Base-by-base conservation (phyloP, 2,113 vertebrate genomes). In the Pluvianellus socialis region DNA sequence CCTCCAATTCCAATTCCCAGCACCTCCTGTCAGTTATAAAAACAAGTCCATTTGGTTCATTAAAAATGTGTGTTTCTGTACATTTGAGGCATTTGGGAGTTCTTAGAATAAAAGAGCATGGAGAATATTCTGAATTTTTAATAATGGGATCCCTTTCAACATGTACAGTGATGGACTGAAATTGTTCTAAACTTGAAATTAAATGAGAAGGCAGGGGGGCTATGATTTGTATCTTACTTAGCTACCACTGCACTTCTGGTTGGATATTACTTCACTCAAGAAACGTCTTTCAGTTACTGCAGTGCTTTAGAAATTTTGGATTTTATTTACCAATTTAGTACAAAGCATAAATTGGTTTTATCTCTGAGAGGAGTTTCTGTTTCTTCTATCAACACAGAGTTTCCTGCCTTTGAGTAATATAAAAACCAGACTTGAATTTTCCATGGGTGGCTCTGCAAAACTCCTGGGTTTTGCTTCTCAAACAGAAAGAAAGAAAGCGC, bases 41-140 rank as follows among this genome's bases (percentile, higher is more conserved):
- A 96, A 96, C 94, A 96, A 95, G 92, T 85, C 97, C 95, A 97
- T 96, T 96, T 97, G 97, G 95, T 94, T 97, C 94, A 96, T 97
- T 96, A 97, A 97, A 96, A 97, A 97, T 94, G 97, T 96, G 96
- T 97, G 91, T 96, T 96, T 96, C 92, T 94, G 94, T 96, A 95
- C 86, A 91, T 92, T 88, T 81, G 83, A 96, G 83, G 94, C 96
- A 95, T 95, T 96, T 96, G 88, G 95, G 94, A 96, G 73, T 84
- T 96, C 92, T 96, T 94, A 96, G 89, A 96, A 96, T 94, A 95
- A 96, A 93, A 92, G 70, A 96, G 68, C 91, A 70, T 53, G 76
- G 73, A 89, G 91, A 95, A 92, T 96, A 95, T 95, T 96, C 93
- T 95, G 95, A 94, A 95, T 95, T 95, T 97, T 94, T 96, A 95